Evolutionary conservation across 2,113 vertebrate species (phyloP).

Genomic region (Poeciliopsis retropinna): DNA sequence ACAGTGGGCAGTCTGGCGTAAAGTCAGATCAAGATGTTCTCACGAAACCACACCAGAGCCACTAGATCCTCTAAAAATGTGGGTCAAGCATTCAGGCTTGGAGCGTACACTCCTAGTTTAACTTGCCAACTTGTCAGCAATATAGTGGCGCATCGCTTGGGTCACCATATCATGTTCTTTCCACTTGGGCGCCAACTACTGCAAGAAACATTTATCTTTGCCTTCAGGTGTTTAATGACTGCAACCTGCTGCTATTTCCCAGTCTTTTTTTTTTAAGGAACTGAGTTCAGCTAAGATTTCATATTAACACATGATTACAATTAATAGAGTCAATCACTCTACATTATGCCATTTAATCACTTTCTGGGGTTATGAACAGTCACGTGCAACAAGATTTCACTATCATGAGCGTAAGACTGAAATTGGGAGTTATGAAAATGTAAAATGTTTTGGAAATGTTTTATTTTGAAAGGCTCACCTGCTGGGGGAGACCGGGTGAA

Average conservation of each 20-base stretch:
- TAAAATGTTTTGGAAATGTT: no score
- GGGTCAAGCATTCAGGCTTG: slow-evolving; percentile 9
- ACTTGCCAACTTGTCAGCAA: background rate
- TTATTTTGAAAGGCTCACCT: no score
- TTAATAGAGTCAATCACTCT: no score
- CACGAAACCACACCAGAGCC: background rate
- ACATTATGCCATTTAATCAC: background rate
- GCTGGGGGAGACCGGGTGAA: no score
- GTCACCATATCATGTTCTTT: background rate
- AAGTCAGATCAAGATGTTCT: background rate
- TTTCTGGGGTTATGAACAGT: background rate
- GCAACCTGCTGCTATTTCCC: background rate
- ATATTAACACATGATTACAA: no score
- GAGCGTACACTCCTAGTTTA: background rate
- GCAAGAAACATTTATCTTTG: background rate
- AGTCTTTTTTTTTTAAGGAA: no score
- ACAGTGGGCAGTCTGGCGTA: background rate
- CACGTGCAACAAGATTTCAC: no score
- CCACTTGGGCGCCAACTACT: background rate
- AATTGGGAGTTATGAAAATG: no score
- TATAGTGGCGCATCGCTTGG: background rate
- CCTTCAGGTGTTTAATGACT: background rate
- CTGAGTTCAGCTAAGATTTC: no score
- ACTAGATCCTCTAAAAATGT: background rate
- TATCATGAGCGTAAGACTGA: no score